Evolutionary conservation across 2,113 vertebrate species (phyloP).

Genomic region (Cranoglanis bouderius): DNA sequence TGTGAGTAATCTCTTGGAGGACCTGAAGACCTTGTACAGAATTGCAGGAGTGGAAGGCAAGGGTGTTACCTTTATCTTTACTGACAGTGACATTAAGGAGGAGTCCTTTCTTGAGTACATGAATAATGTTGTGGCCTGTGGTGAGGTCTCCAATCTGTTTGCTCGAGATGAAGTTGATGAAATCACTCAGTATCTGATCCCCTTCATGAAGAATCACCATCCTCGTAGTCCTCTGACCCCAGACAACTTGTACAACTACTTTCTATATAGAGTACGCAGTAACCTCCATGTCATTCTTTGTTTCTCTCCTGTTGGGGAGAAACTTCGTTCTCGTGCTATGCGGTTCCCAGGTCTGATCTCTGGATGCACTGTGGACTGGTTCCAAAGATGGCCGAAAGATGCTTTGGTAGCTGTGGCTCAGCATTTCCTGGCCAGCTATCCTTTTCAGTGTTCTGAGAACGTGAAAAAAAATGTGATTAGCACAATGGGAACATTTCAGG

Average conservation of each 20-base stretch:
- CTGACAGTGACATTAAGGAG: conserved; percentile 83
- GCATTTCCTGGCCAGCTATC: not conserved
- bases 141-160: conserved; percentile 84
- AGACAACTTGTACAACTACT: conserved; percentile 83
- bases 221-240: conserved; percentile 71
- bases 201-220: conserved; percentile 75
- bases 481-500: not conserved
- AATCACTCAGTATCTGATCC: conserved; percentile 80
- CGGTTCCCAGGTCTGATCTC: conserved; percentile 84
- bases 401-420: conserved; percentile 72
- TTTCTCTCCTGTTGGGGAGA: conserved; percentile 85
- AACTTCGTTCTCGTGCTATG: conserved; percentile 76
- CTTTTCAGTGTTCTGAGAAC: not conserved
- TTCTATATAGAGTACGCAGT: conserved; percentile 77
- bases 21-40: conserved; percentile 79
- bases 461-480: not conserved
- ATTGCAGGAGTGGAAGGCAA: conserved; percentile 79
- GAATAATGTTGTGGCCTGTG: conserved; percentile 83
- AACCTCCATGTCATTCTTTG: conserved; percentile 83
- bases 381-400: conserved; percentile 82
- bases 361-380: conserved; percentile 85
- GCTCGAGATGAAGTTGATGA: conserved; percentile 80
- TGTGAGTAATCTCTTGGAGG: conserved; percentile 80
- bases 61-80: conserved; percentile 82
- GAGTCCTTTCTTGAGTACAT: conserved; percentile 85